Base-by-base conservation (phyloP, 2,797 vertebrate genomes). In the Acipenser transmontanus region DNA sequence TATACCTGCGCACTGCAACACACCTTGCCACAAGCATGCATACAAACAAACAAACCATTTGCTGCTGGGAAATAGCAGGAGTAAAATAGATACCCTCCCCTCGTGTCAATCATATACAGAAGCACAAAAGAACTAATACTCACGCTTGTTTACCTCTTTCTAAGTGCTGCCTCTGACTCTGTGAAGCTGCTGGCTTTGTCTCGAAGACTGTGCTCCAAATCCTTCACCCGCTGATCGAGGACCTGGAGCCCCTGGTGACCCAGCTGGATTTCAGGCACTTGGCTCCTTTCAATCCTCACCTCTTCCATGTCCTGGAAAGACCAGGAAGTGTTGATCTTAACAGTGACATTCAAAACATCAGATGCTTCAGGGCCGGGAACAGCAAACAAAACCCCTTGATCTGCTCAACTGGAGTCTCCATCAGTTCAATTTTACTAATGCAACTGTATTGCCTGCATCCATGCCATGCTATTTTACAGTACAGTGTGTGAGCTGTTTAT, bases 111-210 rank as follows among this genome's bases (percentile, higher is more conserved):
- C 34, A 34, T 34, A 34, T 4, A 34, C 2, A 34, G 34, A 3
- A 34, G 2, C 34, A 34, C 34, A 34, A 34, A 34, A 34, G 34
- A 34, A 34, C 34, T 3, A 34, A 34, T 2, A 34, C 20, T 34
- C 20, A 2, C 2, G 20, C 20, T 34, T 34, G 20, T 74, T 85
- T 86, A 95, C 93, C 93, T 91, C 59, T 75, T 84, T 70, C 72
- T 80, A 68, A 84, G 71, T 71, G 77, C 69, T 9, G 78, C 76
- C 68, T 87, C 79, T 4, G 81, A 73, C 56, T 70, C 76, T 65
- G 73, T 0, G 9, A n/a, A 59, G 61, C 76, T 78, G 67, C 72
- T 74, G 63, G 82, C 72, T 11, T 70, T 74, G 0, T 64, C 50
- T 72, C 69, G 63, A 54, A 80, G 66, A 48, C 69, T 79, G 73